Evolutionary conservation across 2,113 vertebrate genomes (phyloP), one percentile per base, ranked within the genome.

Genomic region (Ptilonorhynchus violaceus): DNA sequence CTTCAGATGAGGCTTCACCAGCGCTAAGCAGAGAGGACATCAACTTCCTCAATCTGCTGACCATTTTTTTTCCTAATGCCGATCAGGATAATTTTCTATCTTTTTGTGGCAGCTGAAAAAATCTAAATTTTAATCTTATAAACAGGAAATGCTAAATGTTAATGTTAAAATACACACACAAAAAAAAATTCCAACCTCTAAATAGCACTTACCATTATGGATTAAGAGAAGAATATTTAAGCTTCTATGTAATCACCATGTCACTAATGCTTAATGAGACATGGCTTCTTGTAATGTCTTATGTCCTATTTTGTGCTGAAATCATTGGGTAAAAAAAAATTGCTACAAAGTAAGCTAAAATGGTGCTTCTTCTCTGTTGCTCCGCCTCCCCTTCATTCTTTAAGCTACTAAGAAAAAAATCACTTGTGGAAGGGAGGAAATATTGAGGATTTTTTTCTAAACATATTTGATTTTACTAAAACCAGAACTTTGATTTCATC

Each of bases 351-450:
- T 17, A 75, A 88, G 25, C 3, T 27, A 22, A 70, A 85, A 50
- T 24, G 2, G 4, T 18, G 10, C 27, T 85, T 85, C 13, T 25
- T 5, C 6, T 12, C 6, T 2, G 8, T 70, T 42, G 6, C 0
- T 16, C 1, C 12, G 3, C 3, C 2, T 5, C 5, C 3, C 2
- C 5, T 10, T 27, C 35, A 70, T 59, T 46, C 13, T 47, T 63
- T 13, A 60, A 75, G 14, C 8, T 77, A 23, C 64, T 28, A 33
- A 60, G n/a, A 44, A 74, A 59, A 39, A 31, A 64, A 2, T 17
- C 2, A 21, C 4, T 41, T 41, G 28, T 23, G 3, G 6, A 12
- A 74, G 2, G 21, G 10, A 72, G 25, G 23, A 83, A 85, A 72
- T 46, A 59, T 2, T 69, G 25, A 8, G 22, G 10, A 35, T 13